Base-by-base conservation (phyloP, 2,797 vertebrate species). In the Hyperoplus lanceolatus region DNA sequence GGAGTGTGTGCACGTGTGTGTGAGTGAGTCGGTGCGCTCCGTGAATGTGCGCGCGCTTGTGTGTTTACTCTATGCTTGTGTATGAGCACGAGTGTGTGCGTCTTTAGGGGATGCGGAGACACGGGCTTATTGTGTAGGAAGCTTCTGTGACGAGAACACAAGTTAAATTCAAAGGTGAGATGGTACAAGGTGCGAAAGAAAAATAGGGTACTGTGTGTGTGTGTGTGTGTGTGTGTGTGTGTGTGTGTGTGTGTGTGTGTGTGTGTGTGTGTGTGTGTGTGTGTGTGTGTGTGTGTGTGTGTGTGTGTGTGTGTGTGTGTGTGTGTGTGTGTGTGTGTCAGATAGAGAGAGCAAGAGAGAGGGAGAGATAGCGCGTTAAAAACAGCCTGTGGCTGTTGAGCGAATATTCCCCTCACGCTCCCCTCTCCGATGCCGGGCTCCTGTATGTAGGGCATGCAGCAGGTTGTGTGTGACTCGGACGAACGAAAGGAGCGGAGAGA, bases 361-460 rank as follows among this genome's bases (percentile, higher is more conserved):
- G 46, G 4, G 39, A 48, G 61, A 16, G 18, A 10, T 67, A 5
- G 59, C 1, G 81, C 53, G 73, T 74, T 77, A 77, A 88, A 90
- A 92, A 90, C 89, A 92, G 91, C 92, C 92, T 93, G 92, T 91
- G 89, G 92, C 92, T 92, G 86, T 80, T 68, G 14, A 39, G 80
- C 43, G 62, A 88, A 90, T 87, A 93, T 92, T 91, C 92, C 83
- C 83, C 85, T 91, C 93, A 90, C 89, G 86, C 89, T 65, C 75
- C 86, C 55, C 82, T 87, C 82, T 59, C 74, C 86, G 71, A 75
- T 80, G 64, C 82, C 70, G 87, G 80, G 85, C 80, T 82, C 77
- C 49, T 69, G 46, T 91, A 92, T 92, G 83, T 93, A 91, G 92
- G 93, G 89, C 92, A 91, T 88, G 90, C 93, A 93, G 92, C 93